Evolutionary conservation across 1,140 invertebrate genomes (phyloP), one percentile per base, ranked within the genome.

Genomic region (Anthonomus grandis): DNA sequence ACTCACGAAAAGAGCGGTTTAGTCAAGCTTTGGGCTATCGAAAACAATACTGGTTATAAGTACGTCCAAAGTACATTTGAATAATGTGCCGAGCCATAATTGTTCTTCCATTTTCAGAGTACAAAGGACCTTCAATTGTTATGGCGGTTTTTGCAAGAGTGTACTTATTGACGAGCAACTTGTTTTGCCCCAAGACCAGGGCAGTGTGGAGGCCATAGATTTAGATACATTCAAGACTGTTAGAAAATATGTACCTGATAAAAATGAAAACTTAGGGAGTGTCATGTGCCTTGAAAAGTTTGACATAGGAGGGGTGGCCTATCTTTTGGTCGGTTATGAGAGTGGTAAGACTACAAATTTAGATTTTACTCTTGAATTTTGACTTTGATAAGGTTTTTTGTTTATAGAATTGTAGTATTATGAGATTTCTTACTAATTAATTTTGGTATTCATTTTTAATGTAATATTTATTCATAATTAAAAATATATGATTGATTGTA

Each of bases 1-100:
- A 83, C 84, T 22, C 86, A 87, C 74, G 82, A 85, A 71, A 88
- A 87, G 73, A 80, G 77, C 56, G 86, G 85, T 47, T 73, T 74
- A 50, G 75, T 84, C 31, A 86, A 86, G 72, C 73, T 85, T 51
- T 87, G 85, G 79, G 73, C 78, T 24, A 75, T 82, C 36, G 75
- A 79, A 58, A 82, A 81, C 57, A 78, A 51, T 19, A 45, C 47
- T n/a, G 31, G 56, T 12, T 58, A 58, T 41, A 58, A 27, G 52
- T 55, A 31, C 37, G 36, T 56, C 3, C n/a, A 21, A 37, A 12
- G 18, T 13, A 10, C 17, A n/a, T 41, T 41, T 34, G 6, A 41
- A 41, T n/a, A 3, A 41, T 41, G 3, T 41, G 2, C n/a, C n/a
- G n/a, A n/a, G n/a, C n/a, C n/a, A n/a, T n/a, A n/a, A n/a, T n/a